Evolutionary conservation across 2,113 vertebrate genomes (phyloP), one percentile per base, ranked within the genome.

Genomic region (Carettochelys insculpta): DNA sequence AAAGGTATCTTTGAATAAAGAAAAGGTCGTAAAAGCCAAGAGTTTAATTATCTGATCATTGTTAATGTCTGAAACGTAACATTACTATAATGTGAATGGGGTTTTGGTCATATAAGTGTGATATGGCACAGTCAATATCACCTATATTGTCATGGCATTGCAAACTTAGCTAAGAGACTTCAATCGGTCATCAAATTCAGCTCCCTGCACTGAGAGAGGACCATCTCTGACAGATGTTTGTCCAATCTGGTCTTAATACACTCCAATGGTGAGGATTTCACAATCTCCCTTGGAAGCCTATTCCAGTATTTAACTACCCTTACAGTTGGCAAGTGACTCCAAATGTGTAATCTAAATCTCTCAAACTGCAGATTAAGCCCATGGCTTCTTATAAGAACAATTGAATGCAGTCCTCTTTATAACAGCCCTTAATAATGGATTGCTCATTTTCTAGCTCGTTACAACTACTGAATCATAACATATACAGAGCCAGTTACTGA

Each of bases 401-500:
- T 11, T 68, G 61, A 68, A 38, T n/a, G 38, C 19, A 68, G n/a
- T 68, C 8, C 17, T 22, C n/a, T 68, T 38, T 38, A 68, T 68
- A 68, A 68, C 58, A 68, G n/a, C 61, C 61, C 61, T 45, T 75
- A 45, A 85, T n/a, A 82, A 86, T 19, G 0, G 79, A 94, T 92
- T 54, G 93, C 85, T 93, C 77, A 78, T 91, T 92, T 86, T 93
- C 92, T 86, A 80, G n/a, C 56, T 78, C 83, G 34, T 34, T 77
- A 10, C 20, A 92, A 86, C 0, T 1, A 75, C 31, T 87, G 61
- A 88, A 96, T 89, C 53, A 92, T 58, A 90, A 53, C 45, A 87
- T 50, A 58, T 76, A 83, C 83, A 73, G 88, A 93, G 92, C 71
- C 87, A 85, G 50, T 52, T 90, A 91, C 93, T 92, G 92, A 94